Evolutionary conservation across 2,888 invertebrate genomes (phyloP).

Genomic region (Drosophila nigricruria): DNA sequence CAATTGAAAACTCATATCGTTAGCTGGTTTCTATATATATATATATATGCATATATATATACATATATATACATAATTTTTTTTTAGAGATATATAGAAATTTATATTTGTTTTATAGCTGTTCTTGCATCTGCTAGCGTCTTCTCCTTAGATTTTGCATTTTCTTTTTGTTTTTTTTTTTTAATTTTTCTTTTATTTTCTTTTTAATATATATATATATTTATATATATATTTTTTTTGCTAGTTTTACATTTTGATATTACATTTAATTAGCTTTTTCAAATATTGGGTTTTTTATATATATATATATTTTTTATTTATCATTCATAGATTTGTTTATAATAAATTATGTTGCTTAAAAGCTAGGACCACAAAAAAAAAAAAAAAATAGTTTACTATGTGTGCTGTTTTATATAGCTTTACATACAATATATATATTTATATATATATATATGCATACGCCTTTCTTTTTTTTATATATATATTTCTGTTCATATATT

Average conservation of each 20-base stretch:
- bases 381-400: slow-evolving; percentile 75
- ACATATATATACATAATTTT: background rate
- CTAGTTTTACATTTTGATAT: slow-evolving; percentile 71
- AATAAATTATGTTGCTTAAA: slow-evolving; percentile 77
- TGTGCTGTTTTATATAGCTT: slow-evolving; percentile 61
- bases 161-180: background rate
- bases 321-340: slow-evolving; percentile 61
- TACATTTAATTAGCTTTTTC: slow-evolving; percentile 70
- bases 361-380: slow-evolving; percentile 77
- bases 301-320: slow-evolving; percentile 39
- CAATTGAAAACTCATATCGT: slow-evolving; percentile 64
- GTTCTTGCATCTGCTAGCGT: slow-evolving; percentile 33
- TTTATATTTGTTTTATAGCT: slow-evolving; percentile 62
- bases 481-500: slow-evolving; percentile 6
- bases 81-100: slow-evolving; percentile 45
- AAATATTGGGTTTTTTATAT: slow-evolving; percentile 38
- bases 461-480: slow-evolving; percentile 17
- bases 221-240: slow-evolving; percentile 30
- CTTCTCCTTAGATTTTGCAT: slow-evolving; percentile 19
- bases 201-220: slow-evolving; percentile 19
- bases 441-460: slow-evolving; percentile 23
- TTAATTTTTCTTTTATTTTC: slow-evolving; percentile 20
- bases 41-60: no score
- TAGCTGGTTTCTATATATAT: slow-evolving; percentile 48
- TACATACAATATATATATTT: slow-evolving; percentile 34